Conservation (phyloP, 2,797 vertebrate species). For the Falco cherrug region DNA sequence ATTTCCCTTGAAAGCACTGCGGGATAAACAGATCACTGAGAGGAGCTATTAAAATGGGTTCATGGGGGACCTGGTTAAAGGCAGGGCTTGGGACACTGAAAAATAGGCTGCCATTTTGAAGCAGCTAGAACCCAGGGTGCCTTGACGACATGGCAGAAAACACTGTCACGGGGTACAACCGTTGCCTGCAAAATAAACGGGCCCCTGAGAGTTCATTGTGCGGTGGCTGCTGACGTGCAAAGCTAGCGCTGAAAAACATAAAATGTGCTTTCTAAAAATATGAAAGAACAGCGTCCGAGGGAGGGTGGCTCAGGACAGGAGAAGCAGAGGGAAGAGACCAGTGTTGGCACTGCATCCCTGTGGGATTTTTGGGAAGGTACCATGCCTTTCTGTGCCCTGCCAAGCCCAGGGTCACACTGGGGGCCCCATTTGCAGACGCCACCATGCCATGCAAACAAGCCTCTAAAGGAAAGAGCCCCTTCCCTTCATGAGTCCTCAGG, state of each 20-base stretch:
- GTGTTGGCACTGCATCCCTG: fast-evolving
- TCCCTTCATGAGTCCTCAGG: background rate
- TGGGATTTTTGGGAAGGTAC: background rate
- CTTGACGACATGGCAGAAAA: background rate
- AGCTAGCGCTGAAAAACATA: background rate
- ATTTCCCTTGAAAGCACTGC: background rate
- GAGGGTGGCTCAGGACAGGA: background rate
- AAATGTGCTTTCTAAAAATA: slow-evolving; percentile 14
- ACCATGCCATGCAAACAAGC: background rate
- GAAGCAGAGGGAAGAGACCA: background rate
- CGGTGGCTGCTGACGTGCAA: background rate
- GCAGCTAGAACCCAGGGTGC: background rate
- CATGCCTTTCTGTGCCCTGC: fast-evolving
- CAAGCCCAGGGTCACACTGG: fast-evolving
- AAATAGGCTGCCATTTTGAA: slow-evolving; percentile 6
- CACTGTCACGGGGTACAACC: fast-evolving
- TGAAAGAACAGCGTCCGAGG: background rate
- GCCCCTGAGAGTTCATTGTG: slow-evolving; percentile 10
- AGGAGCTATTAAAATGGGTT: background rate
- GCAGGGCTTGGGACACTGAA: background rate
- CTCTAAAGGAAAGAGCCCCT: background rate
- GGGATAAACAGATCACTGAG: background rate
- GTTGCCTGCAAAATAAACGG: background rate
- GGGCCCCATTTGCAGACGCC: fast-evolving
- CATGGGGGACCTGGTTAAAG: background rate